Evolutionary conservation across 2,888 invertebrate genomes (phyloP).

Genomic region (Lamproptera curius): DNA sequence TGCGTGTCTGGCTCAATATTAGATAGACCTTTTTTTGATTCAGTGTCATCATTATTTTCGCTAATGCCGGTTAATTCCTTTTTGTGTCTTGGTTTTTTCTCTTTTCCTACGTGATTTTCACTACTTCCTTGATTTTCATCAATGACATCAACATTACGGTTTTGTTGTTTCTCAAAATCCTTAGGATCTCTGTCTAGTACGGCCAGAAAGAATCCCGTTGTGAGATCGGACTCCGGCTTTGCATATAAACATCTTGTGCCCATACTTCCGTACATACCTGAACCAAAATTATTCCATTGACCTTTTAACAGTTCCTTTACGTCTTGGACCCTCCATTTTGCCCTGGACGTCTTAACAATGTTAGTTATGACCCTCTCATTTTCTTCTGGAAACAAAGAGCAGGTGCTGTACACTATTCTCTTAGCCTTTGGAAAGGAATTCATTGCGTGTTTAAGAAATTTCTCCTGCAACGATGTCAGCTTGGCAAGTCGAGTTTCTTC

Average conservation of each 20-base stretch:
- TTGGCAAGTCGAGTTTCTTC: slow-evolving; percentile 78
- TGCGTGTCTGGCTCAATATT: background rate
- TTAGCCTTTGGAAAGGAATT: slow-evolving; percentile 89
- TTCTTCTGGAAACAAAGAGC: slow-evolving; percentile 92
- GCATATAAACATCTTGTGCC: slow-evolving; percentile 89
- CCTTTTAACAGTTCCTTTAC: slow-evolving; percentile 78
- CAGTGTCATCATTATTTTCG: background rate
- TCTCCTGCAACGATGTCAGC: slow-evolving; percentile 88
- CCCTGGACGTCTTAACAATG: slow-evolving; percentile 75
- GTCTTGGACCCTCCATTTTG: slow-evolving; percentile 81
- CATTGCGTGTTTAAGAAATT: slow-evolving; percentile 92
- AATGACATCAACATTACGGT: slow-evolving; percentile 8
- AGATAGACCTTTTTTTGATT: background rate
- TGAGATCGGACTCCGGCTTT: slow-evolving; percentile 85
- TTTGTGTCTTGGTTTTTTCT: slow-evolving; percentile 19
- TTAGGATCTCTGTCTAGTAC: slow-evolving; percentile 84
- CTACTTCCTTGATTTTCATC: slow-evolving; percentile 29
- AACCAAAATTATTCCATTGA: slow-evolving; percentile 84
- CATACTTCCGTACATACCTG: slow-evolving; percentile 80
- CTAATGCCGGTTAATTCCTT: background rate
- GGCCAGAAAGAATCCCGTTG: slow-evolving; percentile 97
- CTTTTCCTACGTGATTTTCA: slow-evolving; percentile 14
- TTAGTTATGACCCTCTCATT: slow-evolving; percentile 94
- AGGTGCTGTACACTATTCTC: slow-evolving; percentile 96
- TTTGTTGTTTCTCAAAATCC: slow-evolving; percentile 44